Evolutionary conservation across 2,888 invertebrate genomes (phyloP).

Genomic region (Leptura quadrifasciata): DNA sequence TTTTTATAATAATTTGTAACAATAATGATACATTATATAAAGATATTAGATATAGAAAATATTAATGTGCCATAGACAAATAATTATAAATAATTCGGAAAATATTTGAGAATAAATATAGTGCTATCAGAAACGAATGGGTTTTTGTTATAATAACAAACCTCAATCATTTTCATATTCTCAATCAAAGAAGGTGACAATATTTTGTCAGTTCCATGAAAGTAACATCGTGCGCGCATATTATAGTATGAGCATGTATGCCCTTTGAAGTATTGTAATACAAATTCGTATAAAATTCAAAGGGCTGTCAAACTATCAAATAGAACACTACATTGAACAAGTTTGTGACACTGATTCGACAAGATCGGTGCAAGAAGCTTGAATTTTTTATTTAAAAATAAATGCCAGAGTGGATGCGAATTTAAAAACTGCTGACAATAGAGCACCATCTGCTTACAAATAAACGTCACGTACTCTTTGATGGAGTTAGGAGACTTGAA

Average conservation of each 20-base stretch:
- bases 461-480: slow-evolving; percentile 19
- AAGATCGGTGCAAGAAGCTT: slow-evolving; percentile 11
- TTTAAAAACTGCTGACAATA: slow-evolving; percentile 27
- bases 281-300: background rate
- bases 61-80: too few species aligned
- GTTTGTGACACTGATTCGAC: slow-evolving; percentile 19
- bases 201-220: background rate
- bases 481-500: background rate
- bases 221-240: background rate
- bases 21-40: too few species aligned
- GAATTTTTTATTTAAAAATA: slow-evolving; percentile 18
- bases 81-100: too few species aligned
- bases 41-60: too few species aligned
- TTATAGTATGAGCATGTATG: background rate
- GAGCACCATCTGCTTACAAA: slow-evolving; percentile 18
- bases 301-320: slow-evolving; percentile 21
- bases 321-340: slow-evolving; percentile 16
- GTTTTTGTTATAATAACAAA: too few species aligned
- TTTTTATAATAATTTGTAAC: too few species aligned
- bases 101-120: too few species aligned
- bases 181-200: too few species aligned
- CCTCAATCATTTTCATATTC: too few species aligned
- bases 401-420: slow-evolving; percentile 14
- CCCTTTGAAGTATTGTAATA: background rate
- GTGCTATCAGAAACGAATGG: too few species aligned